These are phyloP conservation scores for Cyaniris semiargus DNA, from an alignment of 2,888 invertebrate genomes.

Conservation along the genomic window DNA sequence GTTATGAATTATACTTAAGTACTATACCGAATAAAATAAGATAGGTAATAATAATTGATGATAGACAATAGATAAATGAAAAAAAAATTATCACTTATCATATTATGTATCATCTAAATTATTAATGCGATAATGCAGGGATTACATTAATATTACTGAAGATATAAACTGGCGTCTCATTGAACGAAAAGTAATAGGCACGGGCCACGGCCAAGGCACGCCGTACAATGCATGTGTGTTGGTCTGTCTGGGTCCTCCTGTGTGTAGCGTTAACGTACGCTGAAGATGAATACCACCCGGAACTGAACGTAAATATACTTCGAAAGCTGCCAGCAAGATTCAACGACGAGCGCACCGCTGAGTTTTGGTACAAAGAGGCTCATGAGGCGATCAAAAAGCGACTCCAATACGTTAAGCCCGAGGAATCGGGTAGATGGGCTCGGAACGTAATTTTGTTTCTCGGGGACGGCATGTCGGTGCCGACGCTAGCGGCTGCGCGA, in stretches of 20 bases:
- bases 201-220: background rate
- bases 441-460: constrained; percentile 12
- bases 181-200: background rate
- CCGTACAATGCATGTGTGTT: background rate
- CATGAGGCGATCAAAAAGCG: constrained; percentile 13
- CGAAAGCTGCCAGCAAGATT: constrained; percentile 1
- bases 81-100: too few species aligned
- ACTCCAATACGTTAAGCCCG: background rate
- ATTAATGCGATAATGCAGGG: background rate
- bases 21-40: too few species aligned
- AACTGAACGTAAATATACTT: background rate
- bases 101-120: background rate
- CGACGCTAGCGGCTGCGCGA: constrained; percentile 3
- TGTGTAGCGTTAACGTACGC: background rate
- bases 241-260: background rate
- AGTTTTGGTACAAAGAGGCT: constrained; percentile 17
- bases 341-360: constrained; percentile 12
- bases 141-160: background rate
- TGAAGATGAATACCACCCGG: constrained; percentile 24
- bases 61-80: too few species aligned
- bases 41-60: too few species aligned
- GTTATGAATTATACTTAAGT: too few species aligned
- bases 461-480: constrained; percentile 25
- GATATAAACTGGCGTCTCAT: background rate
- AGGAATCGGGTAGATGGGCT: background rate